These are phyloP conservation scores for Scomber japonicus DNA, from an alignment of 2,113 vertebrate genomes.

Conservation along the genomic window DNA sequence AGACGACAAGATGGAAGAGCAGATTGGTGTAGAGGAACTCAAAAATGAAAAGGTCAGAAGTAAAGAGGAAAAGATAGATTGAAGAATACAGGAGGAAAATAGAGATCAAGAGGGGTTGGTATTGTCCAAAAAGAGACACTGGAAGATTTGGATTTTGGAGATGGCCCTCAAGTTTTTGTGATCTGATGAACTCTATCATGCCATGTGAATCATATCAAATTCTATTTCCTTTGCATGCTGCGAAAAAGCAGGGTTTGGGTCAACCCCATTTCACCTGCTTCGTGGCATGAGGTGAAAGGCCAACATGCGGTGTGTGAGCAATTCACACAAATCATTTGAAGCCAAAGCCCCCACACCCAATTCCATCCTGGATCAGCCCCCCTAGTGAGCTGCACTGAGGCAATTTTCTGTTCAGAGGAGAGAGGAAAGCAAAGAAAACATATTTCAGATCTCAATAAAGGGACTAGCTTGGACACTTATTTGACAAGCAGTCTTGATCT, in stretches of 20 bases:
- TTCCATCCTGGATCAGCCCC: neutral
- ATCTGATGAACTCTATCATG: conserved; percentile 58
- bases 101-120: conserved; percentile 40
- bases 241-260: conserved; percentile 44
- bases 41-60: conserved; percentile 81
- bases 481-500: conserved; percentile 25
- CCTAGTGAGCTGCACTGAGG: conserved; percentile 30
- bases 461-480: conserved; percentile 2
- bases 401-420: conserved; percentile 45
- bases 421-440: conserved; percentile 20
- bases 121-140: conserved; percentile 37
- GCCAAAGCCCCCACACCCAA: conserved; percentile 1
- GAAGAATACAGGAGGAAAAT: conserved; percentile 62
- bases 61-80: conserved; percentile 77
- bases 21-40: conserved; percentile 68
- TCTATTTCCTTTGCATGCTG: conserved; percentile 56
- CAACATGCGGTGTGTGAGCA: conserved; percentile 32
- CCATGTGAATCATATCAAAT: conserved; percentile 29
- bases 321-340: conserved; percentile 59
- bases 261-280: conserved; percentile 58
- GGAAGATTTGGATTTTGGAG: conserved; percentile 32
- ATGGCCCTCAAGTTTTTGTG: conserved; percentile 52
- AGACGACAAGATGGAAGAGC: conserved; percentile 73
- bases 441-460: conserved; percentile 35
- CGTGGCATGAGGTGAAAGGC: conserved; percentile 33